Evolutionary conservation across 2,888 invertebrate species (phyloP), one percentile per base, ranked within the genome.

Genomic region (Trichopria drosophilae): DNA sequence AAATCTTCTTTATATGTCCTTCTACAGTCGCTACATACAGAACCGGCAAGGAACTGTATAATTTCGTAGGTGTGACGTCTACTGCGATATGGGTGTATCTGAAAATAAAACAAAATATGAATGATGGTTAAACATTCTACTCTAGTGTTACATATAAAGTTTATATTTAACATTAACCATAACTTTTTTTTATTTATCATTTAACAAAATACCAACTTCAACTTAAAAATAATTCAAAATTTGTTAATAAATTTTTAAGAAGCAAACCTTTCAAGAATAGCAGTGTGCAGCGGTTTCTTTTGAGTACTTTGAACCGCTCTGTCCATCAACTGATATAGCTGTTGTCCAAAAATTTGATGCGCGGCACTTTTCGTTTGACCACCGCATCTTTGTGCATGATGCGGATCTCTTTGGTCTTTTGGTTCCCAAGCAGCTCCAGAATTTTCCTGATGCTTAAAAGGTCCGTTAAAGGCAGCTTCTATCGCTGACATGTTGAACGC

Each of bases 281-380:
- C 79, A 18, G 84, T 82, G 68, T 88, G 86, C 1, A 93, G 76
- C 0, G 93, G 93, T 41, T 78, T 78, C 0, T 81, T 75, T 0
- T 84, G 83, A 19, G 84, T 81, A 0, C 93, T 86, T 63, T 90
- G 88, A 0, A 95, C 86, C 0, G 93, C 86, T 44, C 84, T 81
- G 69, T 94, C 89, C 93, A 94, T 93, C 46, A 95, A 77, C 65
- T 93, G 92, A 72, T 90, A 94, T 55, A 85, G 81, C 10, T 85
- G 84, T 40, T 55, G 48, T 28, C 46, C 18, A 4, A 48, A 41
- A 1, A 7, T 7, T 3, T 32, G 63, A 80, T 79, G 46, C 79
- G 79, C 7, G 54, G 55, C 0, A 72, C 36, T 59, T 37, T 59
- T 63, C 1, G 57, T 53, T 6, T 58, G 37, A 16, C 31, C 20